These are phyloP conservation scores for Spea bombifrons DNA, from an alignment of 2,113 vertebrate genomes.

Conservation along the genomic window DNA sequence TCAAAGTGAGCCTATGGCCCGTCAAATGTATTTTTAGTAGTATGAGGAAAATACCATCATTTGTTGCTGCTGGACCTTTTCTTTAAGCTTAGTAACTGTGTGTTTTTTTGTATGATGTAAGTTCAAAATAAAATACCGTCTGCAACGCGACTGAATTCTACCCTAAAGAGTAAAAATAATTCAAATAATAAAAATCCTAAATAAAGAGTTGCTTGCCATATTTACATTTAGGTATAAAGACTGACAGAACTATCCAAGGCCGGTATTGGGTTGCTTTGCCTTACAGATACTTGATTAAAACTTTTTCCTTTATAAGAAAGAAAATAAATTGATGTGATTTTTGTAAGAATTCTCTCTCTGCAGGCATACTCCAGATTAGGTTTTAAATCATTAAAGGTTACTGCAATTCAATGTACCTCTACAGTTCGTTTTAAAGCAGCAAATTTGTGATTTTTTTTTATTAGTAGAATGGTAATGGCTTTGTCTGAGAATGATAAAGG, in stretches of 20 bases:
- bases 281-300: neutral
- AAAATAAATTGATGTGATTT: conserved; percentile 6
- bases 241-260: neutral
- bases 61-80: neutral
- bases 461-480: conserved; percentile 14
- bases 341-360: neutral
- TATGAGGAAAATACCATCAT: conserved; percentile 2
- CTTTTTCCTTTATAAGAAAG: neutral
- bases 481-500: conserved; percentile 32
- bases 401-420: conserved; percentile 12
- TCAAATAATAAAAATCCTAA: too few species aligned
- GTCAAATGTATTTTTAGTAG: conserved; percentile 16
- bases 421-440: conserved; percentile 27
- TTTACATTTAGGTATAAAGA: too few species aligned
- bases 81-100: too few species aligned
- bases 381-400: conserved; percentile 28
- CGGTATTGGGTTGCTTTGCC: neutral
- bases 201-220: too few species aligned
- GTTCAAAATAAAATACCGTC: too few species aligned
- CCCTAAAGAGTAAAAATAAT: too few species aligned
- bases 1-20: conserved; percentile 25
- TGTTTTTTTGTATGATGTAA: too few species aligned
- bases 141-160: too few species aligned
- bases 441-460: conserved; percentile 23
- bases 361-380: conserved; percentile 2